Base-by-base conservation (phyloP, 2,797 vertebrate species). In the Tiaroga cobitis region DNA sequence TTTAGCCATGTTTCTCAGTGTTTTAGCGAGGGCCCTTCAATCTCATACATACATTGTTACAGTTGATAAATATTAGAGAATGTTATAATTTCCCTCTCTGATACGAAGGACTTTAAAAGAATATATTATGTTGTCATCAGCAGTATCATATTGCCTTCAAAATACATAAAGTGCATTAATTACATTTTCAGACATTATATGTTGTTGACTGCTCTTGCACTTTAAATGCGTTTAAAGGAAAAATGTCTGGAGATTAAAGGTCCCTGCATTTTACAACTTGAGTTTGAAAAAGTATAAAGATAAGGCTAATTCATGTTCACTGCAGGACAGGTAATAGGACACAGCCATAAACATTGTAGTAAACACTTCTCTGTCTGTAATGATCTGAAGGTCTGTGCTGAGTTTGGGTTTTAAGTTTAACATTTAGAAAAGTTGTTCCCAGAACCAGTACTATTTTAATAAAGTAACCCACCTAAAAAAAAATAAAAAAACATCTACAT, bases 21-120 rank as follows among this genome's bases (percentile, higher is more conserved):
- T 24, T 63, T 59, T 59, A 18, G 37, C 51, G 9, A 39, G 54
- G 80, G 80, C 80, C 80, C 80, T 81, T 39, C 46, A 70, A 41
- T 24, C 49, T 26, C 24, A 29, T 32, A 29, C n/a, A 16, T 56
- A 29, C 4, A 46, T 29, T 26, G 39, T 69, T 37, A 32, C 61
- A 56, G 15, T 61, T 46, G 46, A 16, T 46, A 5, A 4, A 9
- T 16, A 72, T 68, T 9, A 16, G 2, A n/a, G n/a, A 43, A 32
- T 69, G 3, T 6, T 18, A 8, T n/a, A n/a, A n/a, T 81, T 51
- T 39, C 56, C 9, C 9, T 70, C 8, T 34, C 8, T 7, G 2
- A 11, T 18, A n/a, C 16, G 3, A 16, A 69, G 56, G 6, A 3
- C 7, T n/a, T 21, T 1, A 19, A 2, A 19, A 67, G 0, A 21